These are phyloP conservation scores for Mixornis gularis DNA, from an alignment of 2,113 vertebrate genomes.

Conservation along the genomic window DNA sequence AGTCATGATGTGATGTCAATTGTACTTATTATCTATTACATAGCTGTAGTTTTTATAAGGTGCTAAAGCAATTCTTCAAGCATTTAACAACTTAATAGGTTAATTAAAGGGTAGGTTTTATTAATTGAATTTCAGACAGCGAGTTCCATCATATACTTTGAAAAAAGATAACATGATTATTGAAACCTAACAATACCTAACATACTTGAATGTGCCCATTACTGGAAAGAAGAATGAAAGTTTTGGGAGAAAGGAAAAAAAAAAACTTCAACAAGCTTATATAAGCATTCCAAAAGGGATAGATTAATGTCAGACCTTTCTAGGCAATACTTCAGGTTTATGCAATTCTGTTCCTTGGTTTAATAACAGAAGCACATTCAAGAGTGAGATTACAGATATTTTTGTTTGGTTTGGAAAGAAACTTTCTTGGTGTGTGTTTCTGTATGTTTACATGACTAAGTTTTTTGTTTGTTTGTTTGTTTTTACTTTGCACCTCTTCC, in stretches of 20 bases:
- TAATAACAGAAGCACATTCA: background rate
- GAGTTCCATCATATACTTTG: background rate
- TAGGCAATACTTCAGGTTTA: background rate
- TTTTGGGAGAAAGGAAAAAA: background rate
- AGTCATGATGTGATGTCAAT: background rate
- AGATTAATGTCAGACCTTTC: background rate
- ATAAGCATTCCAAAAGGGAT: background rate
- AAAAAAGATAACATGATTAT: background rate
- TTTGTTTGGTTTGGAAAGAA: background rate
- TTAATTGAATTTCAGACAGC: background rate
- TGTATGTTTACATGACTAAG: background rate
- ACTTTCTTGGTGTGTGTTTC: background rate
- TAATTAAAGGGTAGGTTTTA: background rate
- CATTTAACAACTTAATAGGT: background rate
- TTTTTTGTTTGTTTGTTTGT: background rate
- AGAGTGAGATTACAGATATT: background rate
- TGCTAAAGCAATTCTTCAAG: background rate
- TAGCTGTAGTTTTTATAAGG: background rate
- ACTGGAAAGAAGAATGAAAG: background rate
- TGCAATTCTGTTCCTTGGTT: background rate
- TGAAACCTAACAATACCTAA: background rate
- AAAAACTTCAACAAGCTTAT: background rate
- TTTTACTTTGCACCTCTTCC: background rate
- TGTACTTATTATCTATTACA: background rate
- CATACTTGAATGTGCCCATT: background rate